Percentiles rank a stretch among this genome's conserved stretches.
These are phyloP conservation scores for Ephialtes manifestator DNA, from an alignment of 2,888 invertebrate species.

Conservation along the genomic window DNA sequence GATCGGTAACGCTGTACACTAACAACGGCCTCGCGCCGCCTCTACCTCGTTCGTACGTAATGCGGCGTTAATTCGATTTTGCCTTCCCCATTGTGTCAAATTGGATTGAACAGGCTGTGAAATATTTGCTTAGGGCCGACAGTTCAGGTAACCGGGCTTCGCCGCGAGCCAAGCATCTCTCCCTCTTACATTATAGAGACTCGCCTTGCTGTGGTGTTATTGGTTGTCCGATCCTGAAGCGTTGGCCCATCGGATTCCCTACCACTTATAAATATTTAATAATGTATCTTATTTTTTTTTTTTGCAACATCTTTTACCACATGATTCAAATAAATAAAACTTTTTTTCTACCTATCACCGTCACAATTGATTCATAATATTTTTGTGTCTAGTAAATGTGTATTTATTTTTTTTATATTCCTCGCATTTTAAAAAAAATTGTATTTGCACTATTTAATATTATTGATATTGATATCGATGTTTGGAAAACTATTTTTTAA, in stretches of 20 bases:
- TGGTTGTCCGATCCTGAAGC: conserved; percentile 1
- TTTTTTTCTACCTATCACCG: not conserved
- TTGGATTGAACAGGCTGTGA: conserved; percentile 80
- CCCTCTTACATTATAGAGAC: conserved; percentile 25
- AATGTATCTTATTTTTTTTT: not conserved
- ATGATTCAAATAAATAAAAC: not conserved
- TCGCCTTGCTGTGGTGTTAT: not conserved
- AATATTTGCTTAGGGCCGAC: conserved; percentile 81
- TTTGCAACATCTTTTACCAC: not conserved
- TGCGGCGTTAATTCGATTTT: conserved; percentile 81
- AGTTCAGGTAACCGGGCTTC: conserved; percentile 67
- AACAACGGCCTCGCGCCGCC: conserved; percentile 25
- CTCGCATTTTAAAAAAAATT: not conserved
- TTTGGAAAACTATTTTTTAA: too few species aligned
- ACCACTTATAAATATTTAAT: conserved; percentile 5
- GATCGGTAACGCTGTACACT: conserved; percentile 43
- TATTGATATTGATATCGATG: too few species aligned
- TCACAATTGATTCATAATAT: not conserved
- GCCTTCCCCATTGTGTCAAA: conserved; percentile 79
- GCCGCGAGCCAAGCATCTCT: conserved; percentile 64
- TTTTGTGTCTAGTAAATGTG: not conserved
- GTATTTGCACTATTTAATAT: too few species aligned
- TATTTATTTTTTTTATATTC: not conserved
- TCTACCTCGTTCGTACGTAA: conserved; percentile 72
- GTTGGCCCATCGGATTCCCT: not conserved